Base-by-base conservation (phyloP, 2,888 invertebrate genomes). In the Patella ulyssiponensis region DNA sequence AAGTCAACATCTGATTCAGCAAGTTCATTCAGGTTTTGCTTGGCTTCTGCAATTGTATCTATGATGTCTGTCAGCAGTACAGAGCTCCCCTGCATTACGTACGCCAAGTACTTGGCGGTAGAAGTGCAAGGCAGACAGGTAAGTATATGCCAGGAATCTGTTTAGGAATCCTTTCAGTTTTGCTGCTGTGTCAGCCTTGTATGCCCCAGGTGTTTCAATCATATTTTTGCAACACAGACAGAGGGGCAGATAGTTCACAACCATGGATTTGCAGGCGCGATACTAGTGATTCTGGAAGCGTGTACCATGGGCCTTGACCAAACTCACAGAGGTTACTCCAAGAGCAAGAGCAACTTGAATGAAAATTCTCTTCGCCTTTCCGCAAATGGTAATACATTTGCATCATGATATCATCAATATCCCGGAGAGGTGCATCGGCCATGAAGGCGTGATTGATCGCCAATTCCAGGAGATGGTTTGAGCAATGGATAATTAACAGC, bases 311-410 rank as follows among this genome's bases (percentile, higher is more conserved):
- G 75, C 75, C 23, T 75, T 75, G 64, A 58, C 69, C 20, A 75
- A 75, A n/a, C 64, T 75, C 14, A 75, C 69, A 75, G 70, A 75
- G 2, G 69, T 64, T 23, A 69, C 75, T n/a, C 51, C 75, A 69
- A 75, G 17, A 69, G 20, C 69, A 7, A 69, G 27, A 14, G 75
- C 75, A 52, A 70, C 69, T 75, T 20, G 44, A 14, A 17, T 44
- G 20, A 75, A 52, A 20, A 69, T 14, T 4, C 52, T 64, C 52
- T 69, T 75, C 52, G 75, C 75, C 70, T 75, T 75, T 5, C 75
- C 75, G 52, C 69, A 75, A 75, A 64, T 69, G 33, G 70, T 75
- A 75, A 27, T 75, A 69, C 17, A 75, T 75, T 17, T 75, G 64
- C 17, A 17, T 44, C 51, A 75, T 69, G 14, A 75, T 52, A 23